phyloP scores from a whole-genome alignment of 1,140 invertebrate species.

The Sinella curviseta region DNA sequence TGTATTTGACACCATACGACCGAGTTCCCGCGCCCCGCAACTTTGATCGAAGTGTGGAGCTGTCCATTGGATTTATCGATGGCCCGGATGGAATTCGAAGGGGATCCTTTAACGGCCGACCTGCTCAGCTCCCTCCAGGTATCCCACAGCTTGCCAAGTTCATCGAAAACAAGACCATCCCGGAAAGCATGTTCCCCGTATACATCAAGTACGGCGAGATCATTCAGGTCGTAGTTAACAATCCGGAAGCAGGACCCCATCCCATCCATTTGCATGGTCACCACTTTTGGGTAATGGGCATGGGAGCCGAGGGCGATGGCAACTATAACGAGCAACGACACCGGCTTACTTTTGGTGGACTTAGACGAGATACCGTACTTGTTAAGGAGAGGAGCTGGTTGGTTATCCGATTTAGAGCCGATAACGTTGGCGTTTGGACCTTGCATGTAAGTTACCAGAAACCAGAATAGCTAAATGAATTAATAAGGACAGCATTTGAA shows the following conservation, averaged over 20 bases:
- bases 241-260: constrained; percentile 17
- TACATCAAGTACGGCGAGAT: neutral
- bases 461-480: neutral
- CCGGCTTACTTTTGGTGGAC: neutral
- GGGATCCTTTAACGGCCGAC: neutral
- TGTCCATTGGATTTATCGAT: neutral
- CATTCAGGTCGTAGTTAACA: constrained; percentile 36
- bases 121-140: neutral
- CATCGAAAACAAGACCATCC: neutral
- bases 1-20: neutral
- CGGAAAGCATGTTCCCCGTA: neutral
- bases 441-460: constrained; percentile 36
- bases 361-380: constrained; percentile 18
- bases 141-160: neutral
- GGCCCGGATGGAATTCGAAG: neutral
- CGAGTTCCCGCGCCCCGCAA: neutral
- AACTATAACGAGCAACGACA: neutral
- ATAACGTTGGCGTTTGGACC: constrained; percentile 37
- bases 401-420: constrained; percentile 28
- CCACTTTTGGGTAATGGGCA: constrained; percentile 34
- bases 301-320: neutral
- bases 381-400: constrained; percentile 4
- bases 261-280: constrained; percentile 42
- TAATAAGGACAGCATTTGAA: neutral
- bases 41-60: neutral